These are phyloP conservation scores for Rhodeus uyekii DNA, from an alignment of 2,797 vertebrate species.

Conservation along the genomic window DNA sequence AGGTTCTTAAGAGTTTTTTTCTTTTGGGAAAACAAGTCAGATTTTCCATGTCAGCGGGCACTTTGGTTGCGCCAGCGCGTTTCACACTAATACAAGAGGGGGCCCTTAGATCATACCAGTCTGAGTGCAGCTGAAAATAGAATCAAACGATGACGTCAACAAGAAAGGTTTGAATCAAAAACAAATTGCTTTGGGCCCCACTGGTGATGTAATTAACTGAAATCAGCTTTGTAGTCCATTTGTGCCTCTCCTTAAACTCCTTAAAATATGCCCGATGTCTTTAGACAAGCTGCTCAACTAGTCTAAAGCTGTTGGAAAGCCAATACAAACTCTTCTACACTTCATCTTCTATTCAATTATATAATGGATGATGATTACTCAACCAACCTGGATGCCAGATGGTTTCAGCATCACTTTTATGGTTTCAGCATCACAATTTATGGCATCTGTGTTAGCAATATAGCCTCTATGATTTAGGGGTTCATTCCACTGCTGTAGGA, in stretches of 20 bases:
- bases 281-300: constrained; percentile 14
- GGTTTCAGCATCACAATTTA: no score
- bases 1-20: constrained; percentile 65
- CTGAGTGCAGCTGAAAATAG: constrained; percentile 48
- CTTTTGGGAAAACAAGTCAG: constrained; percentile 73
- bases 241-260: constrained; percentile 12
- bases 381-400: constrained; percentile 25
- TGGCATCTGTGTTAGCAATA: constrained; percentile 39
- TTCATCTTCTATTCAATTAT: constrained; percentile 36
- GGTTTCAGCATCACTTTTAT: constrained; percentile 26
- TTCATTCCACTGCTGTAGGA: neutral
- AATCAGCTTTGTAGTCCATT: constrained; percentile 9
- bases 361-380: constrained; percentile 18
- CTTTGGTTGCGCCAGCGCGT: constrained; percentile 61
- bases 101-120: constrained; percentile 50
- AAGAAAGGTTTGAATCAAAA: constrained; percentile 35
- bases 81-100: constrained; percentile 62
- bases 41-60: constrained; percentile 71
- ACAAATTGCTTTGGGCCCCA: constrained; percentile 25
- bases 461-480: no score
- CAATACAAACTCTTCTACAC: constrained; percentile 3
- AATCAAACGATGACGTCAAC: constrained; percentile 42
- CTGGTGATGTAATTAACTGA: constrained; percentile 37
- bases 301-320: no score
- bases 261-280: constrained; percentile 23